phyloP scores from a whole-genome alignment of 1,140 invertebrate species.

The Drosophila pectinifera region DNA sequence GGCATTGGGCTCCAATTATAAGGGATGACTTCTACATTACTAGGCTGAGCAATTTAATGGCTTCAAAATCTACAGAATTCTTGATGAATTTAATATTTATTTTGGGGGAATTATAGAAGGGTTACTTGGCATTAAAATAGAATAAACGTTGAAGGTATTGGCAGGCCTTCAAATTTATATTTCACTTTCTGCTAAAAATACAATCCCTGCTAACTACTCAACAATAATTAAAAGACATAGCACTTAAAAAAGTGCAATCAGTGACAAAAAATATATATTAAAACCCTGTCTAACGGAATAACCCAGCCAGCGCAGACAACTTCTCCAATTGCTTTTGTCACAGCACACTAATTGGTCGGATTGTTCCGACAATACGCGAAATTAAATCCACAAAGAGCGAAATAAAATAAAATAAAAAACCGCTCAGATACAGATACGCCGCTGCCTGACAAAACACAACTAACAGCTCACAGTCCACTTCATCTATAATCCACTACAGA shows the following conservation, averaged over 20 bases:
- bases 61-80: background rate
- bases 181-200: background rate
- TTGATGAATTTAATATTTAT: background rate
- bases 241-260: conserved; percentile 24
- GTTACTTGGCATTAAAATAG: too few species aligned
- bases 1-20: conserved; percentile 47
- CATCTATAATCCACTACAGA: conserved; percentile 47
- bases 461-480: conserved; percentile 35
- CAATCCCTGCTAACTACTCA: background rate
- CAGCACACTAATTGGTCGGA: conserved; percentile 38
- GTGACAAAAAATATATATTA: conserved; percentile 1
- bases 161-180: background rate
- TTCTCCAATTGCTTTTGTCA: conserved; percentile 37
- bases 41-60: background rate
- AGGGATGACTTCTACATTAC: background rate
- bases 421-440: conserved; percentile 6
- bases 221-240: conserved; percentile 7
- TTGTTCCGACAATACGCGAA: conserved; percentile 9
- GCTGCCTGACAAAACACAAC: conserved; percentile 27
- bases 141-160: too few species aligned
- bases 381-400: conserved; percentile 28
- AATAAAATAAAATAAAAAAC: background rate
- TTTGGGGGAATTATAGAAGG: too few species aligned
- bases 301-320: background rate
- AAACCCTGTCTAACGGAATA: conserved; percentile 25